A percentile compares a stretch with the other conserved stretches of the same genome.
These are phyloP conservation scores for Dinocampus coccinellae DNA, from an alignment of 2,888 invertebrate species.

Conservation along the genomic window DNA sequence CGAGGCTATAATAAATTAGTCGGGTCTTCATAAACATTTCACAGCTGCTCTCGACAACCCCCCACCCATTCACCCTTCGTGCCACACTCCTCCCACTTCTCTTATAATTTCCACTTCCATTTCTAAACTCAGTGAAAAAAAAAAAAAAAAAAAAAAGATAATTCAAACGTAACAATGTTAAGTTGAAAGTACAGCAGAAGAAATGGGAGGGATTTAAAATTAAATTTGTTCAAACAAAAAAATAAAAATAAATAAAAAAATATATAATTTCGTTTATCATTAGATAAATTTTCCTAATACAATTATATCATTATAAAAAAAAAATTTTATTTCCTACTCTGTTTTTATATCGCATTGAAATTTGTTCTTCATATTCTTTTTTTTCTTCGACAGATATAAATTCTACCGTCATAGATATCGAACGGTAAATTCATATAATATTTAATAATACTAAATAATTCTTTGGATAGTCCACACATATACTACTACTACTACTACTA, in stretches of 20 bases:
- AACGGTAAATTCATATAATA: slow-evolving; percentile 4
- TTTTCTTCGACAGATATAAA: not conserved
- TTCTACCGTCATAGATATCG: slow-evolving; percentile 5
- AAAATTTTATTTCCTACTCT: not conserved
- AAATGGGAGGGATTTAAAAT: not conserved
- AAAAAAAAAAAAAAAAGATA: too few species aligned
- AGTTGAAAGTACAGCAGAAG: not conserved
- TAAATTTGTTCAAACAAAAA: too few species aligned
- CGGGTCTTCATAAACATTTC: slow-evolving; percentile 68
- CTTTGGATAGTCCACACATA: not conserved
- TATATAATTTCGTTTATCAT: too few species aligned
- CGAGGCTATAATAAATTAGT: slow-evolving; percentile 64
- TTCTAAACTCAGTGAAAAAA: not conserved
- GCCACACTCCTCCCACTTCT: slow-evolving; percentile 31
- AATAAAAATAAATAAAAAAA: too few species aligned
- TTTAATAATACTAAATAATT: slow-evolving; percentile 10
- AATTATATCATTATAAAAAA: too few species aligned
- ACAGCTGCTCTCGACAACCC: slow-evolving; percentile 65
- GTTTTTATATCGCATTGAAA: not conserved
- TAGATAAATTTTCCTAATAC: too few species aligned
- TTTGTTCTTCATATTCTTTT: not conserved
- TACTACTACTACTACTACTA: not conserved
- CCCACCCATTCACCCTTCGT: slow-evolving; percentile 39
- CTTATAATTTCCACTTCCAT: not conserved
- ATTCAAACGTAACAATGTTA: not conserved